phyloP scores from a whole-genome alignment of 2,888 invertebrate species.

The Macrosoma leucophasiata region DNA sequence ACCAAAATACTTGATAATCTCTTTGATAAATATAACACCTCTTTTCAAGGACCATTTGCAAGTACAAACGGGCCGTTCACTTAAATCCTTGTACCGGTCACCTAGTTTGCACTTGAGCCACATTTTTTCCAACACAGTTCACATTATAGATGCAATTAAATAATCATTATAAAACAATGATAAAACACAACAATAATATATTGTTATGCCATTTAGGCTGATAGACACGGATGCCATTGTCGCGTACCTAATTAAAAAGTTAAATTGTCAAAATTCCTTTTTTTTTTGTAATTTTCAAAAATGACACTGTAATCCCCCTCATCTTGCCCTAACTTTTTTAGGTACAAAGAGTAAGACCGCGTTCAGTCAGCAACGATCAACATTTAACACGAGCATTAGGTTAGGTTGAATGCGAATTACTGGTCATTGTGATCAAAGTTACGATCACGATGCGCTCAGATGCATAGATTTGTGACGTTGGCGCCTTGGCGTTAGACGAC shows the following conservation, averaged over 20 bases:
- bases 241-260: too few species aligned
- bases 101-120: slow-evolving; percentile 41
- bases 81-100: slow-evolving; percentile 33
- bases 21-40: slow-evolving; percentile 24
- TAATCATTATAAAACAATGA: too few species aligned
- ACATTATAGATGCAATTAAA: neutral
- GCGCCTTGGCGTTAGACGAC: too few species aligned
- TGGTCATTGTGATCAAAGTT: slow-evolving; percentile 16
- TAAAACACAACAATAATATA: too few species aligned
- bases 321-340: neutral
- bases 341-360: neutral
- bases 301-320: too few species aligned
- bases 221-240: too few species aligned
- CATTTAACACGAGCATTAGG: slow-evolving; percentile 19
- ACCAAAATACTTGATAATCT: slow-evolving; percentile 50
- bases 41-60: slow-evolving; percentile 34
- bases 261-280: too few species aligned
- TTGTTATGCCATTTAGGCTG: too few species aligned
- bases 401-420: slow-evolving; percentile 17
- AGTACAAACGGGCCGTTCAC: slow-evolving; percentile 29
- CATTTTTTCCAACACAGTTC: slow-evolving; percentile 33
- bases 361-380: too few species aligned
- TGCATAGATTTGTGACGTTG: slow-evolving; percentile 25
- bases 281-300: too few species aligned
- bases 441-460: slow-evolving; percentile 15